phyloP scores from a whole-genome alignment of 2,113 vertebrate genomes.

The Scomber japonicus region DNA sequence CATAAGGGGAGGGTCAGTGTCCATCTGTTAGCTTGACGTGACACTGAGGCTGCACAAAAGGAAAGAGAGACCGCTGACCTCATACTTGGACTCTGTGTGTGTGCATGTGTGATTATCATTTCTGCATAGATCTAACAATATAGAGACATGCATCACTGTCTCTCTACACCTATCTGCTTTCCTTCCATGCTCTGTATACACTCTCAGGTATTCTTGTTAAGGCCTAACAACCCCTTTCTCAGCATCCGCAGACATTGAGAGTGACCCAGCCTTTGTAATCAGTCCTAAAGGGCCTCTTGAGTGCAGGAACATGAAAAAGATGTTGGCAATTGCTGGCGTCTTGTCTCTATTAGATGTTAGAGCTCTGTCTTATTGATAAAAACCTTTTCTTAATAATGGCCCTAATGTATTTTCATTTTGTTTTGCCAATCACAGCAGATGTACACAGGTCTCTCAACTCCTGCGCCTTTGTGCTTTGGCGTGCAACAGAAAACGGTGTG shows the following conservation, averaged over 20 bases:
- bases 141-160: constrained; percentile 2
- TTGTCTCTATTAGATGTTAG: constrained; percentile 62
- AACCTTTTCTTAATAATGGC: constrained; percentile 53
- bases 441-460: constrained; percentile 30
- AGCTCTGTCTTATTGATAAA: constrained; percentile 63
- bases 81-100: constrained; percentile 37
- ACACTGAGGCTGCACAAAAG: constrained; percentile 78
- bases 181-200: background rate
- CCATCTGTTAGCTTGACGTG: constrained; percentile 92
- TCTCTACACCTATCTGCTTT: background rate
- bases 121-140: constrained; percentile 11
- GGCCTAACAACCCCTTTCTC: constrained; percentile 44
- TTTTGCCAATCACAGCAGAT: constrained; percentile 40
- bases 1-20: constrained; percentile 83
- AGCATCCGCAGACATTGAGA: constrained; percentile 67
- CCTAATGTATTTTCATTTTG: constrained; percentile 57
- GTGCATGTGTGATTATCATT: constrained; percentile 30
- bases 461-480: constrained; percentile 4
- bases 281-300: constrained; percentile 76
- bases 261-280: constrained; percentile 70
- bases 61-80: constrained; percentile 58
- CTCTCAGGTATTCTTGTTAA: constrained; percentile 46
- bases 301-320: constrained; percentile 71
- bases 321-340: constrained; percentile 47
- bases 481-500: constrained; percentile 7